These are phyloP conservation scores for Cinclus cinclus DNA, from an alignment of 2,113 vertebrate genomes.

Conservation along the genomic window DNA sequence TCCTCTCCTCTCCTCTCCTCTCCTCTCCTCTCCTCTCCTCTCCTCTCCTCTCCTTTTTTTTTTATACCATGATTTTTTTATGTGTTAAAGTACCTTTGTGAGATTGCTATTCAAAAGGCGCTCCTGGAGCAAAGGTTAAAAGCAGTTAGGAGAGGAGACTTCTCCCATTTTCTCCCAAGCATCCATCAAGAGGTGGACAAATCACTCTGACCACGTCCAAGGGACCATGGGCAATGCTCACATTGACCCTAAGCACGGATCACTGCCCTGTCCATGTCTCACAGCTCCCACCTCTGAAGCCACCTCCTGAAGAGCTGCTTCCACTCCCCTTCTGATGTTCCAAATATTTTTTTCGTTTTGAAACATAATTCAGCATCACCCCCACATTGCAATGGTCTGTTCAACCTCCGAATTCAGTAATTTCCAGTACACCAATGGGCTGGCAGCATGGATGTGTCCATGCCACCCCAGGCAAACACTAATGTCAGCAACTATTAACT, in stretches of 20 bases:
- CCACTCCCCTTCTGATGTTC: not conserved
- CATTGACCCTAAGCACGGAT: not conserved
- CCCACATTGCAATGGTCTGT: not conserved
- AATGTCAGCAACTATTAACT: not conserved
- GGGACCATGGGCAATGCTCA: not conserved
- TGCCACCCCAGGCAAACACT: not conserved
- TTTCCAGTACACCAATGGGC: not conserved
- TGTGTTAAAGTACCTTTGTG: not conserved
- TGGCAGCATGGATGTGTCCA: accelerated
- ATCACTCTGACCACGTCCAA: not conserved
- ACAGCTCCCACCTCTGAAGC: not conserved
- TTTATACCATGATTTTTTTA: not conserved
- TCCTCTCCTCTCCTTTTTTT: not conserved
- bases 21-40: too few relatives aligned
- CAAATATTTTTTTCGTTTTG: not conserved
- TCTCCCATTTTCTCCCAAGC: not conserved
- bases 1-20: too few relatives aligned
- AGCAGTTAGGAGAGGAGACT: not conserved
- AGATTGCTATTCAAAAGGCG: not conserved
- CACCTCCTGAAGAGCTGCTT: not conserved
- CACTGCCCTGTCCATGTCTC: not conserved
- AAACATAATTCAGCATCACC: not conserved
- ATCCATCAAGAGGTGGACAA: not conserved
- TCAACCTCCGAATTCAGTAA: not conserved
- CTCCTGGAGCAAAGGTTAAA: not conserved